Percentiles rank a stretch among this genome's conserved stretches.
Conservation (phyloP, 37 sponge, comb jelly and placozoan species). For the Mnemiopsis leidyi region DNA sequence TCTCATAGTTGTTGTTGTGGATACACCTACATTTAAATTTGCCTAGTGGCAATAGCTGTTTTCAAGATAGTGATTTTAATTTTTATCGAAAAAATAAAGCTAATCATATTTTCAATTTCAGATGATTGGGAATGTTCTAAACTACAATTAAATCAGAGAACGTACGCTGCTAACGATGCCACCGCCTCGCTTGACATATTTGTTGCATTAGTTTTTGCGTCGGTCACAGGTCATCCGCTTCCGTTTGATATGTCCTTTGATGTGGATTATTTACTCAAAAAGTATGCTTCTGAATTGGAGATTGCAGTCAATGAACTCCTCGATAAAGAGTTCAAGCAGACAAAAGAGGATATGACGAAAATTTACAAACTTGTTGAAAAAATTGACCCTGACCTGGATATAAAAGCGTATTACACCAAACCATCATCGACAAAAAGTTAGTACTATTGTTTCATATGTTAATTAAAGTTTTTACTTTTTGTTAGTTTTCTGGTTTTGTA, state of each 20-base stretch:
- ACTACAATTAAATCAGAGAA: neutral
- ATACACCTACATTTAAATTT: too few species aligned
- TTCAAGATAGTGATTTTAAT: too few species aligned
- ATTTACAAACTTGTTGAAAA: neutral
- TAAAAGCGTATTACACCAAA: constrained; percentile 23
- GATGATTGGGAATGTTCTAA: constrained; percentile 20
- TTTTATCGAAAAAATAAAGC: too few species aligned
- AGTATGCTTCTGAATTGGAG: neutral
- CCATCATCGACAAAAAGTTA: constrained; percentile 10
- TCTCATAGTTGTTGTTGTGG: too few species aligned
- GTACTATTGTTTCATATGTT: neutral
- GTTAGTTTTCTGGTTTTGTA: neutral
- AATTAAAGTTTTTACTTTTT: neutral
- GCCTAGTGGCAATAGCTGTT: too few species aligned
- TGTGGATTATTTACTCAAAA: neutral
- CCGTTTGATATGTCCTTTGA: neutral
- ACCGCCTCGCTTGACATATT: constrained; percentile 47
- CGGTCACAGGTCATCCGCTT: neutral
- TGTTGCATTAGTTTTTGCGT: neutral
- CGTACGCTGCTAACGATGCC: constrained; percentile 58
- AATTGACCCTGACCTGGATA: neutral
- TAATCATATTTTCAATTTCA: too few species aligned
- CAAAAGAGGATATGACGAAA: neutral
- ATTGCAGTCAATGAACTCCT: neutral
- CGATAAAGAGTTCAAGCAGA: neutral